phyloP scores from a whole-genome alignment of 2,888 invertebrate species.

The Acrobasis consociella region DNA sequence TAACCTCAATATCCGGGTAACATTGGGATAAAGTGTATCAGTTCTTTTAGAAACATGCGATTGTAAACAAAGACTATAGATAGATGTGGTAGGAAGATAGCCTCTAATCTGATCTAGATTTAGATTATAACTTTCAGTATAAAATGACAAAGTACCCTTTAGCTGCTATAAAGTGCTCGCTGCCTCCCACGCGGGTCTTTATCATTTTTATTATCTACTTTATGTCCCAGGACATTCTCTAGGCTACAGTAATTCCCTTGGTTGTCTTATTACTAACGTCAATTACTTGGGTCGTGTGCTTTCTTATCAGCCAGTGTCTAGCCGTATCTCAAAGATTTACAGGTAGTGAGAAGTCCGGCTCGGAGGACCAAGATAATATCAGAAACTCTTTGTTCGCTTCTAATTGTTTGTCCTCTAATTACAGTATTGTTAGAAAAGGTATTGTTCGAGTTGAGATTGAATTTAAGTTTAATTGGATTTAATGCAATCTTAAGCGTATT shows the following conservation, averaged over 20 bases:
- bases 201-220: constrained; percentile 52
- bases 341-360: constrained; percentile 54
- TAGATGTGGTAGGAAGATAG: not conserved
- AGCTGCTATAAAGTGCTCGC: not conserved
- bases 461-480: not conserved
- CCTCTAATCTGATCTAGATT: no score
- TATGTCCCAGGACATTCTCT: constrained; percentile 48
- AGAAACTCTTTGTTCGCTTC: constrained; percentile 47
- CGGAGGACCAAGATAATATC: constrained; percentile 48
- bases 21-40: no score
- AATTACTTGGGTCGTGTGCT: constrained; percentile 69
- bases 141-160: constrained; percentile 7
- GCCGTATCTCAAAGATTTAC: constrained; percentile 72
- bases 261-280: constrained; percentile 68
- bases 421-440: constrained; percentile 31
- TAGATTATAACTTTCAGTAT: not conserved
- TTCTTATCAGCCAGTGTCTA: constrained; percentile 62
- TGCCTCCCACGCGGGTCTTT: constrained; percentile 34
- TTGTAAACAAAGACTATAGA: no score
- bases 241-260: constrained; percentile 45
- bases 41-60: no score
- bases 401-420: constrained; percentile 52
- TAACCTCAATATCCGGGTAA: no score
- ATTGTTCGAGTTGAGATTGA: constrained; percentile 7
- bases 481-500: no score